These are phyloP conservation scores for Panopea generosa DNA, from an alignment of 2,888 invertebrate species.

Conservation along the genomic window DNA sequence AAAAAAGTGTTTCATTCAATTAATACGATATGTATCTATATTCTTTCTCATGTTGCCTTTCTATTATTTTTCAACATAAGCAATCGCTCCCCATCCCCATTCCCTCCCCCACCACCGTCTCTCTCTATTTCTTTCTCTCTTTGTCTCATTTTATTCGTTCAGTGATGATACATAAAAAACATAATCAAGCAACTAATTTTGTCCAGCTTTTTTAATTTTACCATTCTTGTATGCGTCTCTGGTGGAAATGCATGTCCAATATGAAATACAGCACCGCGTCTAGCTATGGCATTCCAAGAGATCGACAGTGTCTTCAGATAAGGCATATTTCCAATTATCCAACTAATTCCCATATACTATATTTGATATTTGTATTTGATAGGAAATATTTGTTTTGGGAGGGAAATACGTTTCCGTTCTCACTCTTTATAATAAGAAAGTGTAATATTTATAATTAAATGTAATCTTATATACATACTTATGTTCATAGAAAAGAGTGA, in stretches of 20 bases:
- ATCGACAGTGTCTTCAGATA: slow-evolving; percentile 4
- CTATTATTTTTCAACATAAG: too few relatives aligned
- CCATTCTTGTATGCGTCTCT: too few relatives aligned
- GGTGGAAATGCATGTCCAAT: not conserved
- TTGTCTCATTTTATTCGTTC: too few relatives aligned
- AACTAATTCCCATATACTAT: slow-evolving; percentile 32
- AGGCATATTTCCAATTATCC: slow-evolving; percentile 29
- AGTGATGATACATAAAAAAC: too few relatives aligned
- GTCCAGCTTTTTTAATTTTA: too few relatives aligned
- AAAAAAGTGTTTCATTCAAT: too few relatives aligned
- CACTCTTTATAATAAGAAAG: slow-evolving; percentile 12
- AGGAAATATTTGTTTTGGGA: slow-evolving; percentile 15
- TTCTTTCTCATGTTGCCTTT: too few relatives aligned
- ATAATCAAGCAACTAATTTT: too few relatives aligned
- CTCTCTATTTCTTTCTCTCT: too few relatives aligned
- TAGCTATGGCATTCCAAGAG: slow-evolving; percentile 13
- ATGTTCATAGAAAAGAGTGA: not conserved
- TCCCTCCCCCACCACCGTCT: too few relatives aligned
- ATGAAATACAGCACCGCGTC: slow-evolving; percentile 12
- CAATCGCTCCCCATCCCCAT: too few relatives aligned
- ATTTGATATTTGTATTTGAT: slow-evolving; percentile 29
- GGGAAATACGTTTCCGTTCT: not conserved
- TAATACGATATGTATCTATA: too few relatives aligned
- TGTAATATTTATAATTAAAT: slow-evolving; percentile 26
- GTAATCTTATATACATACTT: not conserved